Base-by-base conservation (phyloP, 2,888 invertebrate genomes). In the Euplexia lucipara region DNA sequence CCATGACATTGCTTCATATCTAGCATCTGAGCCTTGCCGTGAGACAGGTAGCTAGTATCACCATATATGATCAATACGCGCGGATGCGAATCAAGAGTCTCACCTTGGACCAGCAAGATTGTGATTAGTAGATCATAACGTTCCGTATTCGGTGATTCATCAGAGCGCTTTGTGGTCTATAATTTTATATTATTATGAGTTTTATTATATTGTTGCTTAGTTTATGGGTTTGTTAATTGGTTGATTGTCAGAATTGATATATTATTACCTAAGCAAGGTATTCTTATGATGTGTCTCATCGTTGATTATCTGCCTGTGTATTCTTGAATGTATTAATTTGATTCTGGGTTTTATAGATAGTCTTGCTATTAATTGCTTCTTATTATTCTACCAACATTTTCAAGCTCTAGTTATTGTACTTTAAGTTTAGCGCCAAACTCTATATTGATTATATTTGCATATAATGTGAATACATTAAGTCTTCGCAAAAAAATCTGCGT, bases 1-100 rank as follows among this genome's bases (percentile, higher is more conserved):
- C 75, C 82, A 48, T 85, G 85, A 83, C 83, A 79, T 83, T 84
- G 85, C 74, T 67, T 61, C 80, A 72, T 75, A 78, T 68, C 72
- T 70, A 52, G 48, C 59, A 80, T 78, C 70, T 48, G 53, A 73
- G 72, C 83, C 83, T 82, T 82, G 80, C 63, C 56, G 58, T 74
- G 70, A 64, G 70, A 70, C 82, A 83, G 83, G 85, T 81, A 62
- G 66, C 45, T 20, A 72, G 56, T 83, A 82, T 81, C 75, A 60
- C 85, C 85, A 75, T 85, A 78, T 83, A 82, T 75, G 81, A 79
- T 81, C 81, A 73, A 67, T 26, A 26, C 48, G 35, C 51, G 51
- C 51, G 35, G 35, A 57, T 72, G 70, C 72, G 70, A 75, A 82
- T 72, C 81, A 65, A 70, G 60, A 59, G 37, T 26, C n/a, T 82